Evolutionary conservation across 2,113 vertebrate species (phyloP).

Genomic region (Erpornis zantholeuca): DNA sequence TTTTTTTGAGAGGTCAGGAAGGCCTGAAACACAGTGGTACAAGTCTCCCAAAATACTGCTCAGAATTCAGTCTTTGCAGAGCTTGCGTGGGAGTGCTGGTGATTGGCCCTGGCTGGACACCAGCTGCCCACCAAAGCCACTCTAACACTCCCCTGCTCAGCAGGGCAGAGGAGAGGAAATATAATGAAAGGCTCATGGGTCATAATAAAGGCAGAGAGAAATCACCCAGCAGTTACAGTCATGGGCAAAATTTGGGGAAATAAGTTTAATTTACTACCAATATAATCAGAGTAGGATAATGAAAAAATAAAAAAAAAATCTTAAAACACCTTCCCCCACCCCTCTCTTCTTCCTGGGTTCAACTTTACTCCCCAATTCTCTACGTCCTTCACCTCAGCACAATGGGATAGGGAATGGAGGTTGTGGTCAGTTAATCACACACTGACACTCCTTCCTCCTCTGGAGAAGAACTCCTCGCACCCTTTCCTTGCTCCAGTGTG

Average conservation of each 20-base stretch:
- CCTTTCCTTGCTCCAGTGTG: not conserved
- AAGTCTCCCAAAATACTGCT: not conserved
- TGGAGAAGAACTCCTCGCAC: not conserved
- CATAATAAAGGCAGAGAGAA: not conserved
- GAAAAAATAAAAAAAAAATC: not conserved
- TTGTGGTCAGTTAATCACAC: not conserved
- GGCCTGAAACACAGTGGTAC: not conserved
- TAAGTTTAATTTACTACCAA: not conserved
- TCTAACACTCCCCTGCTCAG: not conserved
- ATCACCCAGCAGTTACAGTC: not conserved
- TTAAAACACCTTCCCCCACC: not conserved
- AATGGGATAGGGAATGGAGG: not conserved
- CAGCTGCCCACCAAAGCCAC: not conserved
- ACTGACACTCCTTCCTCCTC: not conserved
- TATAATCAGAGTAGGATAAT: not conserved
- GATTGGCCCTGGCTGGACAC: not conserved
- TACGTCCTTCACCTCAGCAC: not conserved
- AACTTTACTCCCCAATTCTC: not conserved
- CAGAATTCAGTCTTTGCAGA: not conserved
- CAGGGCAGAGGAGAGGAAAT: not conserved
- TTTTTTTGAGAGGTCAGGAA: not conserved
- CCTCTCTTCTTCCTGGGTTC: not conserved
- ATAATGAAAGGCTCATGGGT: not conserved
- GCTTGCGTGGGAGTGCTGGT: not conserved
- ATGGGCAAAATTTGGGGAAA: not conserved